Base-by-base conservation (phyloP, 2,888 invertebrate species). In the Schrankia costaestrigalis region DNA sequence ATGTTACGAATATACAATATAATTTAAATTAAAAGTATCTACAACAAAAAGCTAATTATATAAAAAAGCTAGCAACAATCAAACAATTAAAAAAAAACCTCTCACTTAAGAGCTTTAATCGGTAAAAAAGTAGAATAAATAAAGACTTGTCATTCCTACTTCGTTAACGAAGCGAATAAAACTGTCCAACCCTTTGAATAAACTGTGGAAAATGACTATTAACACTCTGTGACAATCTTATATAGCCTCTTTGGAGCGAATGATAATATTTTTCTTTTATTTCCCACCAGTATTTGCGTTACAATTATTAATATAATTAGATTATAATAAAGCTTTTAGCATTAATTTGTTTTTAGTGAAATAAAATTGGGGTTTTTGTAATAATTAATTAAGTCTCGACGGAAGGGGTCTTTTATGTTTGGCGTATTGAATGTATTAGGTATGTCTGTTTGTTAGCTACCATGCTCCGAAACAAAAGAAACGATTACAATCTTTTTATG, bases 251-350 rank as follows among this genome's bases (percentile, higher is more conserved):
- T 71, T 58, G 47, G 54, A 51, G 63, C 62, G 63, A 78, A 78
- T 68, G 72, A 77, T 75, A 79, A 81, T 82, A 82, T 79, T 82
- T 77, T 79, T 73, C 77, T 79, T 78, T 80, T 82, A 83, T 80
- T 78, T 73, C 64, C 63, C 73, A 67, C n/a, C 70, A 65, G 67
- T 59, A 63, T 56, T 59, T 54, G 51, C 58, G 51, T 50, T 59
- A 52, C 58, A 56, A 63, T 64, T 61, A 52, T 56, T 58, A 58
- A n/a, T 65, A 63, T 80, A 80, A 82, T 82, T 78, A 78, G 73
- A 78, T 80, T 76, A 77, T 60, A 68, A 70, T 74, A 78, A 76
- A 75, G 75, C 72, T 68, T 63, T 63, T 56, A 56, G 54, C 51
- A 68, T 63, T 68, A 66, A 64, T 71, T 67, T 71, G 56, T 58